Percentiles rank a stretch among this genome's conserved stretches.
Evolutionary conservation across 2,888 invertebrate genomes (phyloP).

Genomic region (Cheilosia vulpina): DNA sequence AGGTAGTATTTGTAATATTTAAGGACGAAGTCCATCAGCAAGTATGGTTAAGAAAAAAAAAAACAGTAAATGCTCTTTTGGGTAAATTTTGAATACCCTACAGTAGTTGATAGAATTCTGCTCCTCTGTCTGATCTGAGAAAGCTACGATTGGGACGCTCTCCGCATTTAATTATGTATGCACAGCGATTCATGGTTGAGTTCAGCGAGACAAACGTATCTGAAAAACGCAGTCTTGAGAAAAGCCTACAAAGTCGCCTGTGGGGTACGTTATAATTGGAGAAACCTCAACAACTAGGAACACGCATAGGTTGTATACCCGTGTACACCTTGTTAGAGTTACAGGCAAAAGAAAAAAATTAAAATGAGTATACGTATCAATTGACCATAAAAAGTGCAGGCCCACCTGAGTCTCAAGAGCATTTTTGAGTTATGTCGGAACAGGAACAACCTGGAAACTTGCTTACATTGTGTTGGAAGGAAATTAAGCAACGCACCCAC

Average conservation of each 20-base stretch:
- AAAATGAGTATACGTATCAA: too few relatives aligned
- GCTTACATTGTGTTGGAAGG: too few relatives aligned
- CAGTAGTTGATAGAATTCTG: too few relatives aligned
- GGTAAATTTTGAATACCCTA: too few relatives aligned
- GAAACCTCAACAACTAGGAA: neutral
- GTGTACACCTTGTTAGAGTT: neutral
- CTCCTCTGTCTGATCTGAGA: neutral
- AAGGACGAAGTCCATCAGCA: too few relatives aligned
- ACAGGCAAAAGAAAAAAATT: neutral
- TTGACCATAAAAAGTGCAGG: too few relatives aligned
- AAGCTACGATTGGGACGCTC: neutral
- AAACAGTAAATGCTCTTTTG: neutral
- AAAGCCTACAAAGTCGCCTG: neutral
- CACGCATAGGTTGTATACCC: neutral
- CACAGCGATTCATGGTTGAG: constrained; percentile 1
- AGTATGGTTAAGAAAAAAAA: neutral
- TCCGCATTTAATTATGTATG: neutral
- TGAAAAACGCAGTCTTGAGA: neutral
- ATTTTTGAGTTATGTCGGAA: too few relatives aligned
- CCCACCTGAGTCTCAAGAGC: too few relatives aligned
- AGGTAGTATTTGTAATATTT: too few relatives aligned
- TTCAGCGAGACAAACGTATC: neutral
- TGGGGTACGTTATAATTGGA: neutral
- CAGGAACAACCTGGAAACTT: too few relatives aligned
- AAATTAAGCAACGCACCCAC: too few relatives aligned